Evolutionary conservation across 2,113 vertebrate genomes (phyloP).

Genomic region (Acrocephalus arundinaceus): DNA sequence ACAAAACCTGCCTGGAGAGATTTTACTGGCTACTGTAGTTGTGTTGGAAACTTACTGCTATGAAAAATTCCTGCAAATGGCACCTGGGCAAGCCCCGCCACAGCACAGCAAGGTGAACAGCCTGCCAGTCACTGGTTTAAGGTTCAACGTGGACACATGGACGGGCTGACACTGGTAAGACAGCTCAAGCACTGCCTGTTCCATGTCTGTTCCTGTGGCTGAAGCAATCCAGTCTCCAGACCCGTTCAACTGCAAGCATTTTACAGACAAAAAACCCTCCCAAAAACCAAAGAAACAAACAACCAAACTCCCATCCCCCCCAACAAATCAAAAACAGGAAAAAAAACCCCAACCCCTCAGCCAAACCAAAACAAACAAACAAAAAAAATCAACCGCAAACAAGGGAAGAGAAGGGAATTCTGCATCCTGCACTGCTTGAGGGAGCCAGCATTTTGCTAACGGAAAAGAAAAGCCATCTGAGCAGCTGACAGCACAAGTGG

Average conservation of each 20-base stretch:
- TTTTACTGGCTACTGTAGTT: background rate
- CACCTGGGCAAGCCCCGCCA: background rate
- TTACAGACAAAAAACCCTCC: background rate
- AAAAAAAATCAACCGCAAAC: background rate
- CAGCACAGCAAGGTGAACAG: fast-evolving
- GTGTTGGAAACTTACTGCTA: background rate
- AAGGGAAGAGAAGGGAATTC: background rate
- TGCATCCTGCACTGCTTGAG: background rate
- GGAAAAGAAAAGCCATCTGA: background rate
- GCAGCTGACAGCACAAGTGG: background rate
- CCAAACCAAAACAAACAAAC: background rate
- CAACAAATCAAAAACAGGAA: background rate
- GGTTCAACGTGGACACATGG: background rate
- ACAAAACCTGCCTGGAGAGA: background rate
- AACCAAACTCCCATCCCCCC: fast-evolving
- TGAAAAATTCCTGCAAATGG: background rate
- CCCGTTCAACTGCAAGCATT: background rate
- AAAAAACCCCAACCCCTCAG: background rate
- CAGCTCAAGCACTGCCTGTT: background rate
- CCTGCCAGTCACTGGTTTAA: background rate
- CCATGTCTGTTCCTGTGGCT: background rate
- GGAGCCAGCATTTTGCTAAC: background rate
- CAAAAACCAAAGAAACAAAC: background rate
- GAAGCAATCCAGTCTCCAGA: background rate
- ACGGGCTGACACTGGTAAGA: background rate